Evolutionary conservation across 2,888 invertebrate species (phyloP).

Genomic region (Cantharis flavilabris): DNA sequence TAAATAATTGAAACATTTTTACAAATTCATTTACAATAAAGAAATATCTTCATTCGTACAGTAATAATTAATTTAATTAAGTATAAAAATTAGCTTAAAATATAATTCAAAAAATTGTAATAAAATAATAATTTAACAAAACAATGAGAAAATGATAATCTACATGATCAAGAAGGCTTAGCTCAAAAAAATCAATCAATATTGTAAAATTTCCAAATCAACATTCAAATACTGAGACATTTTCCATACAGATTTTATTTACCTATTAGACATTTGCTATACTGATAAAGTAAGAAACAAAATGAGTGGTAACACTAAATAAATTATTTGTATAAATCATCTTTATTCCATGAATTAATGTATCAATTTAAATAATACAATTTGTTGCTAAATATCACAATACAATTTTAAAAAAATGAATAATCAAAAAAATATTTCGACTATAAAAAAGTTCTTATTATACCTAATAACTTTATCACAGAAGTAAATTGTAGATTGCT

Average conservation of each 20-base stretch:
- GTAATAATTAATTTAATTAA: neutral
- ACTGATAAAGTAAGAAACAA: conserved; percentile 4
- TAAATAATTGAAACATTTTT: neutral
- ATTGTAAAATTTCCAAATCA: neutral
- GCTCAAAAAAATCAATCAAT: neutral
- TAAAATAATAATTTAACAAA: neutral
- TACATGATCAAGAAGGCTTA: neutral
- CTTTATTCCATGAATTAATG: neutral
- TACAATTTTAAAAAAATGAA: neutral
- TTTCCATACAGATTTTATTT: conserved; percentile 18
- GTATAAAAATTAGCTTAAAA: neutral
- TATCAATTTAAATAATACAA: neutral
- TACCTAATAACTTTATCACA: conserved; percentile 10
- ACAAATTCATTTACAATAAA: neutral
- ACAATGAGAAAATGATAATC: neutral
- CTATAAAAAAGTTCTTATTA: conserved; percentile 1
- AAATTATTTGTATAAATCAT: neutral
- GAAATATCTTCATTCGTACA: neutral
- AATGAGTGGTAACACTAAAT: neutral
- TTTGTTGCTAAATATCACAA: neutral
- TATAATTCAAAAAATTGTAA: neutral
- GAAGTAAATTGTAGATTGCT: neutral
- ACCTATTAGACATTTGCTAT: conserved; percentile 22
- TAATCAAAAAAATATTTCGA: neutral
- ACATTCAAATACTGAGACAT: conserved; percentile 1